Evolutionary conservation across 2,113 vertebrate genomes (phyloP), one percentile per base, ranked within the genome.

Genomic region (Prochilodus magdalenae): DNA sequence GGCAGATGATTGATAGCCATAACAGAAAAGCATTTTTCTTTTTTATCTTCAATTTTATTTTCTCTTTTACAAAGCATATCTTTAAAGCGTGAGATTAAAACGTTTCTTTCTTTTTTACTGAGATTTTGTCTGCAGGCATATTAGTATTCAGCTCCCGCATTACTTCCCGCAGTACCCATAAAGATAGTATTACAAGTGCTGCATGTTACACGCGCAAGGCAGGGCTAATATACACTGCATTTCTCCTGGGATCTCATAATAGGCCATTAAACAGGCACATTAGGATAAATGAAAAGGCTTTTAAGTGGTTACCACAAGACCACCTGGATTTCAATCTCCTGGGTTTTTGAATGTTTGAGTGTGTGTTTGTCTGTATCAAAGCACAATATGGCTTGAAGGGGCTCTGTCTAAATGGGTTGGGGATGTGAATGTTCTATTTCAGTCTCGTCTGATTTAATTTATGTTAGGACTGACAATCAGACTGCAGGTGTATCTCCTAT

Each of bases 201-300:
- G 83, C 40, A n/a, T 71, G 55, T n/a, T n/a, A n/a, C n/a, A n/a
- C n/a, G n/a, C n/a, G n/a, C n/a, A n/a, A n/a, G 80, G 86, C 88
- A 87, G 86, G 82, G 88, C 91, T 91, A 87, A 92, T 89, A 87
- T 87, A 88, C 88, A 72, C 85, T 59, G 29, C 62, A 87, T 76
- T 76, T 91, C 94, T 91, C 94, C 65, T 16, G 93, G 92, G 94
- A 92, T 78, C 88, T 88, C 92, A 94, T 94, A 93, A 95, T 94
- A 93, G 94, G 87, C 91, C 92, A 95, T 94, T 94, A 94, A 94
- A 94, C 92, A 91, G 90, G 36, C 90, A 78, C 91, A 94, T 95
- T 94, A 94, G 89, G 83, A 85, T 84, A 92, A 95, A 95, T 94
- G 92, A 95, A 94, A 94, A 94, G 93, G 93, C 94, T 94, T 92